A percentile compares a stretch with the other conserved stretches of the same genome.
phyloP scores from a whole-genome alignment of 2,888 invertebrate genomes.

The Microplitis manilae region DNA sequence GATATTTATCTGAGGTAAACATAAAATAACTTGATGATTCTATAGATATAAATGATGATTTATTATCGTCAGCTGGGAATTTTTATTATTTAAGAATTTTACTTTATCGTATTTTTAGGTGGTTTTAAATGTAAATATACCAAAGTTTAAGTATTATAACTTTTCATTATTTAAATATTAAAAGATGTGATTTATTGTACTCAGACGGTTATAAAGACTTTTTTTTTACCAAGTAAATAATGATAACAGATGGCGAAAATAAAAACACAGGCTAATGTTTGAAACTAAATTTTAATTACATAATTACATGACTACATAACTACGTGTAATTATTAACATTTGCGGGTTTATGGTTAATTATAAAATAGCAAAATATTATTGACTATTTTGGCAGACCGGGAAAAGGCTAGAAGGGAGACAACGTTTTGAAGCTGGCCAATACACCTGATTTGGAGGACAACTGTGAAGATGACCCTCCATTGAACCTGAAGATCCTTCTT shows the following conservation, averaged over 20 bases:
- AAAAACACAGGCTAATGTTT: too few species aligned
- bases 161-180: slow-evolving; percentile 2
- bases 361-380: neutral
- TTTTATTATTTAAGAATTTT: neutral
- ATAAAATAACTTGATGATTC: neutral
- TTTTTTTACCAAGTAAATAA: neutral
- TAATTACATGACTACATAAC: too few species aligned
- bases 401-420: slow-evolving; percentile 78
- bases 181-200: neutral
- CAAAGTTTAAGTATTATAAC: neutral
- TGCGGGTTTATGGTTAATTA: neutral
- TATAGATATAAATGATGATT: slow-evolving; percentile 1
- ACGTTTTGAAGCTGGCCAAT: slow-evolving; percentile 81
- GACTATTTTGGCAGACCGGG: slow-evolving; percentile 72
- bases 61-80: neutral
- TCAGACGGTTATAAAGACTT: neutral
- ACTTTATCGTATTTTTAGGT: neutral
- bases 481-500: slow-evolving; percentile 70
- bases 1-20: neutral
- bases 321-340: too few species aligned
- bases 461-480: slow-evolving; percentile 79
- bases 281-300: too few species aligned
- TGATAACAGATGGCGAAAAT: too few species aligned
- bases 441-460: slow-evolving; percentile 81
- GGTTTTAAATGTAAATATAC: neutral